Evolutionary conservation across 2,797 vertebrate species (phyloP).

Genomic region (Darevskia mixta): DNA sequence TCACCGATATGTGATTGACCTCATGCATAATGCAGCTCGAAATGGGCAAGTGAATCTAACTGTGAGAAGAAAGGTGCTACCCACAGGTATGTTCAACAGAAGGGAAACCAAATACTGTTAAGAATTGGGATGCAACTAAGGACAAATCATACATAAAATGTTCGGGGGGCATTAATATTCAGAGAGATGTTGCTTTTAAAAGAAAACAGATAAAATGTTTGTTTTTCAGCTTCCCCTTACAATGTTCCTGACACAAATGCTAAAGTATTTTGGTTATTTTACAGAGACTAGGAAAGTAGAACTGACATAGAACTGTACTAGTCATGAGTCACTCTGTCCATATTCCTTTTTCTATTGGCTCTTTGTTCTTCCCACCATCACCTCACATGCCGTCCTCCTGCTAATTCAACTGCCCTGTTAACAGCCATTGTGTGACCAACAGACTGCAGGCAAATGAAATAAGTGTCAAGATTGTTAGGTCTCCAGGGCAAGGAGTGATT

Average conservation of each 20-base stretch:
- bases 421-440: constrained; percentile 29
- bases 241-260: constrained; percentile 58
- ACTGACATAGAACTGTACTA: constrained; percentile 43
- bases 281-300: constrained; percentile 51
- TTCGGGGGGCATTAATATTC: not conserved
- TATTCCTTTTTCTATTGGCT: constrained; percentile 54
- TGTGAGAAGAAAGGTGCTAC: constrained; percentile 90
- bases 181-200: constrained; percentile 36
- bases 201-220: constrained; percentile 45
- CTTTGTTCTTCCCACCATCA: constrained; percentile 47
- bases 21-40: constrained; percentile 96
- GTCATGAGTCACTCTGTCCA: constrained; percentile 52
- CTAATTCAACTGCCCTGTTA: constrained; percentile 23
- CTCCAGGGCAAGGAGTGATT: constrained; percentile 51
- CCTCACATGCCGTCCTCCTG: not conserved
- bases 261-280: constrained; percentile 37
- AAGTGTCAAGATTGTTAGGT: constrained; percentile 39
- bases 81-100: constrained; percentile 80
- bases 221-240: constrained; percentile 46
- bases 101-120: not conserved
- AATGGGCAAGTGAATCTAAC: constrained; percentile 96
- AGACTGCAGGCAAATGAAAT: constrained; percentile 1
- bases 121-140: not conserved
- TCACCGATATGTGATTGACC: constrained; percentile 97
- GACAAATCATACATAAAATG: not conserved